Conservation (phyloP, 2,113 vertebrate species). For the Cyprinus carpio region DNA sequence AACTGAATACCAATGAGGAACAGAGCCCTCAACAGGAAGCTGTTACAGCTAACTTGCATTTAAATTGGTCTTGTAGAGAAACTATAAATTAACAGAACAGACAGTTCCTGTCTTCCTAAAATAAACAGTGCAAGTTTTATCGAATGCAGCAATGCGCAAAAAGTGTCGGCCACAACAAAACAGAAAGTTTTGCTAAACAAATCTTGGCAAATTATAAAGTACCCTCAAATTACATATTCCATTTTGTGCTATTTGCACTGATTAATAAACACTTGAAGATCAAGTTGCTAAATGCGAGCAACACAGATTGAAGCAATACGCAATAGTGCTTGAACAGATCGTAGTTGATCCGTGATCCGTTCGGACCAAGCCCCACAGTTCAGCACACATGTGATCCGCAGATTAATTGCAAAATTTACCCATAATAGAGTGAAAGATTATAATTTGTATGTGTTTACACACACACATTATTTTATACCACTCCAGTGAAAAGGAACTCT, state of each 20-base stretch:
- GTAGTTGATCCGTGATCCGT: no score
- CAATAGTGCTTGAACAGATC: no score
- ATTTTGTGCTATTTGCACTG: neutral
- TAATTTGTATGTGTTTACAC: no score
- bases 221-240: neutral
- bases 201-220: neutral
- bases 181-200: neutral
- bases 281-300: neutral
- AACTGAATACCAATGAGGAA: constrained; percentile 35
- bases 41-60: constrained; percentile 33
- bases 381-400: no score
- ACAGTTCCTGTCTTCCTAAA: constrained; percentile 21
- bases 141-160: neutral
- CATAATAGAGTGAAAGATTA: no score
- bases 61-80: constrained; percentile 34
- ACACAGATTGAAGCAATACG: neutral
- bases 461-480: no score
- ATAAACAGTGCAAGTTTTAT: neutral
- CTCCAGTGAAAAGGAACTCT: no score
- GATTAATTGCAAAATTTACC: no score
- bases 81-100: constrained; percentile 29
- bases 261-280: neutral
- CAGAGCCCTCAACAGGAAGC: constrained; percentile 33
- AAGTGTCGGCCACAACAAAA: neutral
- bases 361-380: no score